A percentile compares a stretch with the other conserved stretches of the same genome.
phyloP scores from a whole-genome alignment of 1,140 invertebrate species.

The Leptonema lineaticorne region DNA sequence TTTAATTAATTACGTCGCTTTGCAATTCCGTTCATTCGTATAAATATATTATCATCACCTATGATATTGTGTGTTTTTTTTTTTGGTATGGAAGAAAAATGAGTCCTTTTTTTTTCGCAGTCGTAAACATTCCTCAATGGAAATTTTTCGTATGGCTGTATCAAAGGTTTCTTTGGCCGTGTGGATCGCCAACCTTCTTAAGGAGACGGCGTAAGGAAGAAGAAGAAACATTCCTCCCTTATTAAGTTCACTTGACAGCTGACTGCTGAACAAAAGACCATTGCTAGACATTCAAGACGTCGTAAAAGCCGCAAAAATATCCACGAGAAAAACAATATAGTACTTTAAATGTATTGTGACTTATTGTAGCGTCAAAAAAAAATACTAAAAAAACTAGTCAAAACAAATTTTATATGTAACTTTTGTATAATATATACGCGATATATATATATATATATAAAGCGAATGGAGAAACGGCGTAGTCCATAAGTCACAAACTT shows the following conservation, averaged over 20 bases:
- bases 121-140: no score
- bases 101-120: no score
- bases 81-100: no score
- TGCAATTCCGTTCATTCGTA: not conserved
- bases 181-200: no score
- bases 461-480: not conserved
- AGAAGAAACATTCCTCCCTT: conserved; percentile 2
- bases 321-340: no score
- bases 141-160: no score
- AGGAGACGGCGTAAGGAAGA: no score
- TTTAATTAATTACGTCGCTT: not conserved
- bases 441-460: no score
- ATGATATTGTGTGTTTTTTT: no score
- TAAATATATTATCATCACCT: not conserved
- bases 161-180: not conserved
- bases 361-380: conserved; percentile 4
- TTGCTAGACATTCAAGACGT: conserved; percentile 9
- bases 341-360: conserved; percentile 11
- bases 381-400: no score
- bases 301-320: conserved; percentile 15
- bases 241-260: conserved; percentile 16
- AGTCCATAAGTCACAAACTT: not conserved
- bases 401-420: no score
- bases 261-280: conserved; percentile 14
- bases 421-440: no score